These are phyloP conservation scores for Aurelia sp. DNA, from an alignment of 30 jellyfish, hydroid and myxozoan species.

Conservation along the genomic window DNA sequence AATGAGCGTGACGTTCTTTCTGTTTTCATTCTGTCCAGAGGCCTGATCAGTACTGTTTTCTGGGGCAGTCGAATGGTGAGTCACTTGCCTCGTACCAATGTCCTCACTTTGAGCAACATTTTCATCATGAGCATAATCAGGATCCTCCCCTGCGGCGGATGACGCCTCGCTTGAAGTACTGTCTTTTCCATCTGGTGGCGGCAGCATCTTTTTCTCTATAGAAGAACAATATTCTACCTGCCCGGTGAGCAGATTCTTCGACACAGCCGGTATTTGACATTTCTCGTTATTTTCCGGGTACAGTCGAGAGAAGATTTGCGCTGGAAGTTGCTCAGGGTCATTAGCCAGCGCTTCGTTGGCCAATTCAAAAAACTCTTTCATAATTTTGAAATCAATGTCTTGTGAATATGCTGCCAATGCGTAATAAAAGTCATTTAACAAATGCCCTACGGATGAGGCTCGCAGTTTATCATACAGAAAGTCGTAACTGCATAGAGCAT, in stretches of 20 bases:
- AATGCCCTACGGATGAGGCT: conserved; percentile 59
- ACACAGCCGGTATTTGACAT: neutral
- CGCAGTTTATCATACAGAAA: conserved; percentile 50
- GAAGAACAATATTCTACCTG: neutral
- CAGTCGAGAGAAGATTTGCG: conserved; percentile 70
- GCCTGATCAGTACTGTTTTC: neutral
- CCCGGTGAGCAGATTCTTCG: neutral
- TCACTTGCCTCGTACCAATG: neutral
- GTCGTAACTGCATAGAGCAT: conserved; percentile 53
- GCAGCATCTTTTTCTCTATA: conserved; percentile 3
- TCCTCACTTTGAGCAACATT: neutral
- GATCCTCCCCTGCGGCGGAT: neutral
- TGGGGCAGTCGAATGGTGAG: neutral
- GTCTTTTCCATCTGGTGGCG: conserved; percentile 63
- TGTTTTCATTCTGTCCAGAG: neutral
- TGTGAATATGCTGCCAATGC: conserved; percentile 46
- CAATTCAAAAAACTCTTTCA: conserved; percentile 67
- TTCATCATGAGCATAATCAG: neutral
- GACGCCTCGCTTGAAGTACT: conserved; percentile 22
- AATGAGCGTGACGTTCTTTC: neutral
- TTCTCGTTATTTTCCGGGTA: conserved; percentile 4
- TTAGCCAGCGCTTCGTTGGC: conserved; percentile 57
- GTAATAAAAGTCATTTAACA: conserved; percentile 49
- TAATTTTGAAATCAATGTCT: conserved; percentile 50
- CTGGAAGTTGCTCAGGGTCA: conserved; percentile 74